Conservation (phyloP, 2,888 invertebrate species). For the Drosophila fungiperda region DNA sequence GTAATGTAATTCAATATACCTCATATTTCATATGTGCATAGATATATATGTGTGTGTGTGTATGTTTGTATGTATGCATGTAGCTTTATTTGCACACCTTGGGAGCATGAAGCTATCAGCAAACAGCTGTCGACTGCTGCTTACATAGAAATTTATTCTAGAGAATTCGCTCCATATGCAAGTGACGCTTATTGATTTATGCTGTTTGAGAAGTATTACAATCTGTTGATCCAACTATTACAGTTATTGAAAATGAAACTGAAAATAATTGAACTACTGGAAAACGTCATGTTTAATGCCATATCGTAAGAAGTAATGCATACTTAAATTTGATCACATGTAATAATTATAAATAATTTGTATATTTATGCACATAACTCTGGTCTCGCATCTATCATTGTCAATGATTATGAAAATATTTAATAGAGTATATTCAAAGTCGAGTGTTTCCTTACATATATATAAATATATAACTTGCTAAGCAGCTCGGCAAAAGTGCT, state of each 20-base stretch:
- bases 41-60: neutral
- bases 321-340: neutral
- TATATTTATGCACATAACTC: neutral
- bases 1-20: constrained; percentile 60
- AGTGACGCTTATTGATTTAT: constrained; percentile 4
- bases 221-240: neutral
- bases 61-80: constrained; percentile 5
- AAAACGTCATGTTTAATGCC: neutral
- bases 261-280: neutral
- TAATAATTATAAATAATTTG: neutral
- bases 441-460: neutral
- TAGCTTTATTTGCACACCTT: constrained; percentile 16
- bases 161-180: constrained; percentile 14
- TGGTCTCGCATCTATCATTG: neutral
- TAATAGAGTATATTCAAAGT: constrained; percentile 5
- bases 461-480: neutral
- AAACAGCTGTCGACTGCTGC: constrained; percentile 60
- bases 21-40: constrained; percentile 14
- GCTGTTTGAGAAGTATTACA: neutral
- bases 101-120: constrained; percentile 43
- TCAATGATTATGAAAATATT: neutral
- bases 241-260: neutral
- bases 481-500: constrained; percentile 7
- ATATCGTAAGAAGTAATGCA: neutral
- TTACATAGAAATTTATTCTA: constrained; percentile 21